Base-by-base conservation (phyloP, 2,888 invertebrate species). In the Myathropa florea region DNA sequence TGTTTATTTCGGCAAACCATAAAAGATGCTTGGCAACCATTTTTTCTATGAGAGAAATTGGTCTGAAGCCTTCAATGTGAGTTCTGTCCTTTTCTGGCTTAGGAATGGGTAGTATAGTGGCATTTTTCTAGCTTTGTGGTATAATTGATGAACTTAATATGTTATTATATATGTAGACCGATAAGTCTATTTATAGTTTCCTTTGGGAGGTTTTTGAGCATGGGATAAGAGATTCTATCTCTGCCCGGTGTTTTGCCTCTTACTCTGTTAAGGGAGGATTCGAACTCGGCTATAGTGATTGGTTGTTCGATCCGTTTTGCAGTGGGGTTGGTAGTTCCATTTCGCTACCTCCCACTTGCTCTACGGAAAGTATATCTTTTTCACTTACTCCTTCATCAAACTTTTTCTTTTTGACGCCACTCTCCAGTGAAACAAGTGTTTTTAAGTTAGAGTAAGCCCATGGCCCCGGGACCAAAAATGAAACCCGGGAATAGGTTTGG, bases 101-200 rank as follows among this genome's bases (percentile, higher is more conserved):
- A 14, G 33, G 68, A 6, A 68, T 68, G 14, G 57, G 57, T 0
- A 68, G 1, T 57, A 68, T 30, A 57, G 67, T 63, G 12, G 71
- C 68, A 7, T 28, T 30, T 68, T 55, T 68, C 57, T 30, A 55
- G 23, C n/a, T 33, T 30, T 68, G 68, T 1, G 57, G 68, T 4
- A 57, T 55, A 14, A 30, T 30, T 1, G 55, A n/a, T 3, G 12
- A 10, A 12, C 18, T 30, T 23, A 55, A 18, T 0, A 57, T 55
- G 24, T 55, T 57, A n/a, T 68, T 68, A 24, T 68, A 28, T 18
- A 68, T 10, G 36, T 4, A 0, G n/a, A n/a, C n/a, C n/a, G 0
- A 63, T 63, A 10, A 36, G 33, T 23, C 63, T 1, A 12, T 46
- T 46, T 53, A 14, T 53, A 4, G 4, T 6, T 28, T 30, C 18